These are phyloP conservation scores for Drosophila melanosoma DNA, from an alignment of 2,888 invertebrate genomes.

Conservation along the genomic window DNA sequence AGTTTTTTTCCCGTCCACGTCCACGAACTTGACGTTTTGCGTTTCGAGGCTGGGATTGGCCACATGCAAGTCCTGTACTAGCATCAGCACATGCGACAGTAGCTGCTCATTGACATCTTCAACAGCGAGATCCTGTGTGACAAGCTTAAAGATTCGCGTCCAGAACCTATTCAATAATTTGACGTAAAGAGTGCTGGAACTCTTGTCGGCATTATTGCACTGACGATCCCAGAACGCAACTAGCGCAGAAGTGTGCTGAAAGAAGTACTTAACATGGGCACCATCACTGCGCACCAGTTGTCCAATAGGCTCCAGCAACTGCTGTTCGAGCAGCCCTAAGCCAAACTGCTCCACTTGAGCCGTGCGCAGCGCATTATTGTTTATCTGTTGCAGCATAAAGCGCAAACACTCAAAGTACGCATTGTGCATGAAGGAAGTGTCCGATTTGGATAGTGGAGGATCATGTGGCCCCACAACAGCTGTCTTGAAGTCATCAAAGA, in stretches of 20 bases:
- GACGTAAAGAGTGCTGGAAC: slow-evolving; percentile 67
- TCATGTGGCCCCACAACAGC: slow-evolving; percentile 88
- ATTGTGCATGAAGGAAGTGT: slow-evolving; percentile 88
- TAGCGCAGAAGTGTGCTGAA: slow-evolving; percentile 86
- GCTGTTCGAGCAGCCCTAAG: slow-evolving; percentile 64
- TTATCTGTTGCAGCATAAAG: slow-evolving; percentile 86
- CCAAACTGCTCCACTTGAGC: slow-evolving; percentile 50
- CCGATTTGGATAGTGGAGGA: slow-evolving; percentile 86
- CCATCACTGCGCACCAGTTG: slow-evolving; percentile 85
- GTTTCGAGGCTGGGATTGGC: slow-evolving; percentile 84
- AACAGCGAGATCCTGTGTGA: slow-evolving; percentile 63
- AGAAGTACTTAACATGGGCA: slow-evolving; percentile 84
- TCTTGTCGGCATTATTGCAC: slow-evolving; percentile 56
- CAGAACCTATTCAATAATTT: slow-evolving; percentile 79
- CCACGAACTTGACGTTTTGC: slow-evolving; percentile 87
- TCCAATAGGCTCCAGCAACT: slow-evolving; percentile 85
- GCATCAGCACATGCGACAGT: slow-evolving; percentile 85
- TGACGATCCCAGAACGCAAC: slow-evolving; percentile 87
- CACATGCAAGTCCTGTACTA: slow-evolving; percentile 82
- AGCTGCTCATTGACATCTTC: slow-evolving; percentile 66
- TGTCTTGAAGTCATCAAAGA: slow-evolving; percentile 89
- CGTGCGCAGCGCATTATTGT: slow-evolving; percentile 74
- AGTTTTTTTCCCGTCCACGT: slow-evolving; percentile 65
- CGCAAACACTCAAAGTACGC: slow-evolving; percentile 91
- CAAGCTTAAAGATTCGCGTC: slow-evolving; percentile 72